phyloP scores from a whole-genome alignment of 1,140 invertebrate species.

The Drosophila suzukii region DNA sequence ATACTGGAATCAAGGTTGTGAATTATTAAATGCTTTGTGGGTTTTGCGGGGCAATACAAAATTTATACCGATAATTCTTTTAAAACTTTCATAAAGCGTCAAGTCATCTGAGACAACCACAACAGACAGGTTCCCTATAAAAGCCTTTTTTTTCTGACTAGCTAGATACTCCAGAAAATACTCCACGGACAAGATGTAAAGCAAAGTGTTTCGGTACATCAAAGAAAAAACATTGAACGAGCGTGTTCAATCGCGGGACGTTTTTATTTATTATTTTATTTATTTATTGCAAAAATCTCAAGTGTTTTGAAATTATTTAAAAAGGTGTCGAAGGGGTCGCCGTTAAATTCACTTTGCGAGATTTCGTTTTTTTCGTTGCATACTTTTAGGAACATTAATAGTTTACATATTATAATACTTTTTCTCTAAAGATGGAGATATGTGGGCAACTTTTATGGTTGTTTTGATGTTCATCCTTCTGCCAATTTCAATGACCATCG shows the following conservation, averaged over 20 bases:
- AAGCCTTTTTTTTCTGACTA: neutral
- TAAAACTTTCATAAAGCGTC: neutral
- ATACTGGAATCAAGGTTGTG: neutral
- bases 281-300: too few relatives aligned
- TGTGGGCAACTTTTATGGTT: constrained; percentile 16
- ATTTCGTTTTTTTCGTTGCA: too few relatives aligned
- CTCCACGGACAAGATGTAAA: constrained; percentile 33
- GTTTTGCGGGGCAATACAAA: neutral
- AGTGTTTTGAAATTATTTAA: too few relatives aligned
- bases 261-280: too few relatives aligned
- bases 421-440: neutral
- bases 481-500: constrained; percentile 10
- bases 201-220: constrained; percentile 35
- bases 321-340: too few relatives aligned
- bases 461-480: constrained; percentile 3
- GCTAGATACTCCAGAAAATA: neutral
- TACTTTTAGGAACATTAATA: neutral
- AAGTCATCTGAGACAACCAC: constrained; percentile 5
- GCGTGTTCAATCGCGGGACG: constrained; percentile 42
- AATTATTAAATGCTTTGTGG: too few relatives aligned
- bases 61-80: neutral
- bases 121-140: constrained; percentile 14
- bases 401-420: too few relatives aligned
- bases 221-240: constrained; percentile 8
- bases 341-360: too few relatives aligned